Percentiles rank a stretch among this genome's conserved stretches.
Conservation (phyloP, 2,113 vertebrate species). For the Tiliqua scincoides region DNA sequence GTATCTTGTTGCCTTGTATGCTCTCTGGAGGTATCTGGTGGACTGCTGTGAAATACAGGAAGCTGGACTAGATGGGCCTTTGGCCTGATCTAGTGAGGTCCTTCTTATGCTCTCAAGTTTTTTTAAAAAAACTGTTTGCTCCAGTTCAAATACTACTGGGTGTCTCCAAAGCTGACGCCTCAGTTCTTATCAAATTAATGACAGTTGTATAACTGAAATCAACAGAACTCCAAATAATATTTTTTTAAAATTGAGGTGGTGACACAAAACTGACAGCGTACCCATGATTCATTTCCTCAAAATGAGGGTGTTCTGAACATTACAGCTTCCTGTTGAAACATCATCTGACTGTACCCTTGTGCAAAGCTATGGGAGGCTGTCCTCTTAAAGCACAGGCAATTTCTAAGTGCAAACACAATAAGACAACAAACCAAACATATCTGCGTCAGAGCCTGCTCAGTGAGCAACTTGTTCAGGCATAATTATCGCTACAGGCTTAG, state of each 20-base stretch:
- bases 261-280: conserved; percentile 24
- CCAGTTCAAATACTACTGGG: neutral
- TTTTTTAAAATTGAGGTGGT: neutral
- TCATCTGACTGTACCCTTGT: conserved; percentile 26
- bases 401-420: conserved; percentile 44
- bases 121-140: neutral
- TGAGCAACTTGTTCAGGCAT: neutral
- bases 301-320: neutral
- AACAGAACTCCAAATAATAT: neutral
- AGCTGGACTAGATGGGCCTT: too few relatives aligned
- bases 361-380: conserved; percentile 5
- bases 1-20: too few relatives aligned
- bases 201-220: neutral
- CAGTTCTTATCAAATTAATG: neutral
- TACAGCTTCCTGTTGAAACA: conserved; percentile 28
- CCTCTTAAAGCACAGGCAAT: conserved; percentile 40
- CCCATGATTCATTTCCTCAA: conserved; percentile 47
- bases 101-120: too few relatives aligned
- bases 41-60: too few relatives aligned
- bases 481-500: neutral
- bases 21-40: too few relatives aligned
- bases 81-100: too few relatives aligned
- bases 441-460: neutral
- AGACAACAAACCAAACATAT: conserved; percentile 12
- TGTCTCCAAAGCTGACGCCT: neutral